Conservation (phyloP, 1,140 invertebrate species). For the Pseudomyrmex dendroicus region DNA sequence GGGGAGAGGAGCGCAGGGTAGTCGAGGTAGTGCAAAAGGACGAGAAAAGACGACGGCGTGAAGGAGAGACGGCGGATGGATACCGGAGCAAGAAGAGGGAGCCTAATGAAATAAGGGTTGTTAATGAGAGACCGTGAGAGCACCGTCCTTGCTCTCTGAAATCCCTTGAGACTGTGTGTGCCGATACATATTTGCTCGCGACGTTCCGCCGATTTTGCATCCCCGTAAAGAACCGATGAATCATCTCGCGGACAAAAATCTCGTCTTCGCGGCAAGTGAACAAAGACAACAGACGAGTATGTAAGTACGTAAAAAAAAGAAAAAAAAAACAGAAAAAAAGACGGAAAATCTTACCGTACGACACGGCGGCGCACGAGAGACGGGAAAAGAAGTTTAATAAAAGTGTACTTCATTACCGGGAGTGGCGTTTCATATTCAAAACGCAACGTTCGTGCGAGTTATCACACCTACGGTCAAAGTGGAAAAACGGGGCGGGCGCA, state of each 20-base stretch:
- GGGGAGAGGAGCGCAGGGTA: slow-evolving; percentile 8
- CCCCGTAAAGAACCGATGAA: slow-evolving; percentile 16
- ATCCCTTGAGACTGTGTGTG: slow-evolving; percentile 70
- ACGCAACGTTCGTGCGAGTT: slow-evolving; percentile 51
- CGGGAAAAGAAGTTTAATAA: slow-evolving; percentile 41
- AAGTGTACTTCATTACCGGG: slow-evolving; percentile 44
- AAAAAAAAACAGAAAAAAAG: too few species aligned
- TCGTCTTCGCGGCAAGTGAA: neutral
- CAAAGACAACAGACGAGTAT: slow-evolving; percentile 37
- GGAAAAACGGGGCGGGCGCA: slow-evolving; percentile 23
- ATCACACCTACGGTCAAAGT: slow-evolving; percentile 43
- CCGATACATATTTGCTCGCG: slow-evolving; percentile 68
- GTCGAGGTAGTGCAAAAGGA: slow-evolving; percentile 53
- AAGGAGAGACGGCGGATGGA: neutral
- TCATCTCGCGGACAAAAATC: slow-evolving; percentile 33
- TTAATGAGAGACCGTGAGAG: slow-evolving; percentile 75
- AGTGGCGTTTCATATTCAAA: slow-evolving; percentile 43
- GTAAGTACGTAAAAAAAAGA: neutral
- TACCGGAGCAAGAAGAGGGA: slow-evolving; percentile 48
- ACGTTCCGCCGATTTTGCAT: slow-evolving; percentile 17
- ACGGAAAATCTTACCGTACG: too few species aligned
- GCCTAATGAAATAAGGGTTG: slow-evolving; percentile 79
- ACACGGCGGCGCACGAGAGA: too few species aligned
- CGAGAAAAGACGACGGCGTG: neutral
- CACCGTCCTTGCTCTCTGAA: slow-evolving; percentile 59